Evolutionary conservation across 2,888 invertebrate genomes (phyloP).

Genomic region (Ophioninae sp.): DNA sequence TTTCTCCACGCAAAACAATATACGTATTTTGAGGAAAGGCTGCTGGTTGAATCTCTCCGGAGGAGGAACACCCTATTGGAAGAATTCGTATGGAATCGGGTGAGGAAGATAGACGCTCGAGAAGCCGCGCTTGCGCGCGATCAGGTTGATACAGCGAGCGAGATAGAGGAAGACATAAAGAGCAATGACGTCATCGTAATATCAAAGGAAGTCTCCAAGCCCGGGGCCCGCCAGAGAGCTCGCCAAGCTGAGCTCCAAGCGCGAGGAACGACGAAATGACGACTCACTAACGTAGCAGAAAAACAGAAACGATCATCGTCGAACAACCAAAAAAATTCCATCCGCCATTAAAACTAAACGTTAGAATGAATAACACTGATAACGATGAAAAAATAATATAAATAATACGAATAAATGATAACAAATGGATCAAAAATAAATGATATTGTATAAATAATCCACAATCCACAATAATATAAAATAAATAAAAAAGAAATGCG

Average conservation of each 20-base stretch:
- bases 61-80: slow-evolving; percentile 12
- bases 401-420: no score
- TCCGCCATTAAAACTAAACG: no score
- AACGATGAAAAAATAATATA: neutral
- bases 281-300: no score
- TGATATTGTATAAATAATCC: no score
- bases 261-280: neutral
- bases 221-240: no score
- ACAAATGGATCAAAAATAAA: no score
- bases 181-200: slow-evolving; percentile 16
- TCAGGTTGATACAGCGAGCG: slow-evolving; percentile 3
- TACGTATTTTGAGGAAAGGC: neutral
- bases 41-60: neutral
- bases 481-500: no score
- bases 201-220: neutral
- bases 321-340: no score
- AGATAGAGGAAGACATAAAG: slow-evolving; percentile 45
- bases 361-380: no score
- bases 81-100: slow-evolving; percentile 46
- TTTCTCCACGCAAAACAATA: no score
- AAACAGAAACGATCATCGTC: no score
- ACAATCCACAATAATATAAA: no score
- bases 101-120: slow-evolving; percentile 35
- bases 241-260: neutral
- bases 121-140: slow-evolving; percentile 39